phyloP scores from a whole-genome alignment of 1,140 invertebrate species.

The Drosophila paulistorum region DNA sequence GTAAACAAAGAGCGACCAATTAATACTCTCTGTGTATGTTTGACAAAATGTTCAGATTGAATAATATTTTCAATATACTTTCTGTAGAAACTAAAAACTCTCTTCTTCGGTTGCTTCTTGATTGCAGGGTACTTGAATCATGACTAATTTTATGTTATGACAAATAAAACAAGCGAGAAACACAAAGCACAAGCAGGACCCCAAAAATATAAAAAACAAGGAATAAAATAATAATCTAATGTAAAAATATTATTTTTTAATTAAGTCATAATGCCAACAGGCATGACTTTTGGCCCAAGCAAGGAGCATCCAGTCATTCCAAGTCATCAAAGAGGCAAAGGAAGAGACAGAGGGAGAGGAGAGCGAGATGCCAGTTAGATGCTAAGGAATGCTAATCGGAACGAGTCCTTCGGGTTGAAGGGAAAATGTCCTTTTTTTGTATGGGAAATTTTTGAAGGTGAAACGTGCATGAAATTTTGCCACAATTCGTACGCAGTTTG shows the following conservation, averaged over 20 bases:
- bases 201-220: background rate
- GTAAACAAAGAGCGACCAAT: background rate
- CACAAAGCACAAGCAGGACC: background rate
- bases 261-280: slow-evolving; percentile 61
- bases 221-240: slow-evolving; percentile 49
- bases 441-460: background rate
- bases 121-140: background rate
- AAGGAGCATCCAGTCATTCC: too few species aligned
- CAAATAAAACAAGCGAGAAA: slow-evolving; percentile 3
- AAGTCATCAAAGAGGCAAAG: background rate
- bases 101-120: too few species aligned
- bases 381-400: slow-evolving; percentile 18
- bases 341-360: background rate
- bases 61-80: background rate
- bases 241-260: slow-evolving; percentile 66
- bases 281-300: slow-evolving; percentile 1
- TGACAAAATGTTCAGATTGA: background rate
- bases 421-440: slow-evolving; percentile 29
- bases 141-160: background rate
- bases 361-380: background rate
- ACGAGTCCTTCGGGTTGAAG: slow-evolving; percentile 1
- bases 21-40: background rate
- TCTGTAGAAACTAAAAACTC: background rate
- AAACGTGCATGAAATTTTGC: slow-evolving; percentile 51
- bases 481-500: slow-evolving; percentile 61